Base-by-base conservation (phyloP, 1,140 invertebrate genomes). In the Musca vetustissima region DNA sequence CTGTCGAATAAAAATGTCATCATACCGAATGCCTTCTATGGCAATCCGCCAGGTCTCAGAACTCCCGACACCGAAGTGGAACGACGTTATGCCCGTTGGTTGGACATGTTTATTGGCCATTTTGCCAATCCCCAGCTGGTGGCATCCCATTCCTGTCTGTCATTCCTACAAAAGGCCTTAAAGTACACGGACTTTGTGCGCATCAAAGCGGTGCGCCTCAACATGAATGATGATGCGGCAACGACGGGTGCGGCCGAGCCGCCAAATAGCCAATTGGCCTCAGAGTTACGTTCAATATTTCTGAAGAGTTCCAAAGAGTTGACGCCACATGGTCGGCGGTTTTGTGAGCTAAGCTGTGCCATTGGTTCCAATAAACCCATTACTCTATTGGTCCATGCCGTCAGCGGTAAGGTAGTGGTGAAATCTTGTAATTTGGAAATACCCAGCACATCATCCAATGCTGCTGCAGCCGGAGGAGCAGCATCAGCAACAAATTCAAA, bases 1-100 rank as follows among this genome's bases (percentile, higher is more conserved):
- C 66, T 67, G n/a, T 70, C 66, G 2, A 64, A 70, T 61, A 70
- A 67, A 64, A 70, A 64, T 64, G 66, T 67, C 7, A 70, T 70
- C 4, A 70, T 67, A 50, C 69, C 65, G 7, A 70, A 70, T 64
- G 65, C 65, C 13, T 70, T 70, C 36, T 70, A 67, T 49, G 69
- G 65, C 6, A 70, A 70, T 43, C 69, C 57, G 6, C 55, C 57
- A 1, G 64, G 25, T 24, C 55, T 66, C 15, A 32, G 36, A 7
- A 48, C 28, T 0, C 4, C n/a, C 11, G 36, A 50, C 22, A 49
- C 9, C 2, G 36, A 49, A 17, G 17, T 68, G 15, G 24, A 48
- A n/a, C 49, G 32, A 4, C 53, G 36, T 49, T 69, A 69, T 48
- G 48, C 53, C 2, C 48, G 65, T 19, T 71, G 70, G 70, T 57